These are phyloP conservation scores for Halesus radiatus DNA, from an alignment of 1,140 invertebrate species.

Conservation along the genomic window DNA sequence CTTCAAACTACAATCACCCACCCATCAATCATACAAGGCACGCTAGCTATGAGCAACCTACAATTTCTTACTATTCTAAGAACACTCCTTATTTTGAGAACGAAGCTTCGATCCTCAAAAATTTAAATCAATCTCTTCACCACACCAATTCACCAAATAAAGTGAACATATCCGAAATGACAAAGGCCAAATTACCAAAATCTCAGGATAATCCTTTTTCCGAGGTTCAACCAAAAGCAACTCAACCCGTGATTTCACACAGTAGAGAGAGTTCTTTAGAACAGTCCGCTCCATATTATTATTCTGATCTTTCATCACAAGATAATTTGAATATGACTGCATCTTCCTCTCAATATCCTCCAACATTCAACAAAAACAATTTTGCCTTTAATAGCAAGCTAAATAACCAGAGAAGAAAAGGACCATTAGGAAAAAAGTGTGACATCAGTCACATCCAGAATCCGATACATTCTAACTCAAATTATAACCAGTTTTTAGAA, in stretches of 20 bases:
- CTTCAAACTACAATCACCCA: constrained; percentile 17
- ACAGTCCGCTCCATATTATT: constrained; percentile 86
- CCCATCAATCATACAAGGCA: constrained; percentile 50
- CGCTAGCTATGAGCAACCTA: constrained; percentile 56
- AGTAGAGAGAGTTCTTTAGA: constrained; percentile 70
- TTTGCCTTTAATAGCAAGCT: constrained; percentile 68
- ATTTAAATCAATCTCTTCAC: constrained; percentile 59
- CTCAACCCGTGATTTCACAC: constrained; percentile 62
- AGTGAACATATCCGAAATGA: constrained; percentile 67
- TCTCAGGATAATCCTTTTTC: constrained; percentile 5
- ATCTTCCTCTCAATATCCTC: not conserved
- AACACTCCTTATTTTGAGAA: constrained; percentile 60
- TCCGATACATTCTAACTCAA: constrained; percentile 73
- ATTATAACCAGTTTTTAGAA: constrained; percentile 62
- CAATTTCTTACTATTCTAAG: constrained; percentile 69
- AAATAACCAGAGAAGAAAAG: constrained; percentile 78
- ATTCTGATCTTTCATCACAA: constrained; percentile 81
- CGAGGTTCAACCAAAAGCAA: not conserved
- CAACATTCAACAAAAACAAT: constrained; percentile 68
- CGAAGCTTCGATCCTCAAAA: constrained; percentile 58
- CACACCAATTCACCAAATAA: constrained; percentile 63
- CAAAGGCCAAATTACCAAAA: constrained; percentile 58
- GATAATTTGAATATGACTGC: constrained; percentile 68
- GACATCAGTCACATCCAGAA: constrained; percentile 86
- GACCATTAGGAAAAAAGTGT: constrained; percentile 75